Evolutionary conservation across 2,888 invertebrate species (phyloP).

Genomic region (Drymonia ruficornis): DNA sequence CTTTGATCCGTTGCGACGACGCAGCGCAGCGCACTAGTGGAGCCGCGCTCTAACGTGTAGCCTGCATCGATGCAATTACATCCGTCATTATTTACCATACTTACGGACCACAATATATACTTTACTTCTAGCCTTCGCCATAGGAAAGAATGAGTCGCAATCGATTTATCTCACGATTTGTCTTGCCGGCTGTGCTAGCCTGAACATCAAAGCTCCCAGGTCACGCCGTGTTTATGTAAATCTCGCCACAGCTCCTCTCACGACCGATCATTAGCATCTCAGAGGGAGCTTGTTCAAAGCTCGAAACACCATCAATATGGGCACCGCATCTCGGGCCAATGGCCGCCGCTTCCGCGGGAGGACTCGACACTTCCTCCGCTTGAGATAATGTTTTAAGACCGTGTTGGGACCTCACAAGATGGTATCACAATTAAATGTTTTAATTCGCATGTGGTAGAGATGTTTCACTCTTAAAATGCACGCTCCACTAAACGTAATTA

Average conservation of each 20-base stretch:
- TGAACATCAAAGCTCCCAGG: constrained; percentile 26
- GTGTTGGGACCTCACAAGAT: constrained; percentile 1
- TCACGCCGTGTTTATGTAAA: constrained; percentile 44
- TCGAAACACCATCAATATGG: constrained; percentile 64
- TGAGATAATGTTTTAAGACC: constrained; percentile 32
- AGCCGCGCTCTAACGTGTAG: too few relatives aligned
- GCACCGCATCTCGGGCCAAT: constrained; percentile 58
- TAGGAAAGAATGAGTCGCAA: too few relatives aligned
- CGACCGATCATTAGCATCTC: constrained; percentile 58
- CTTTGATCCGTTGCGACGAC: too few relatives aligned
- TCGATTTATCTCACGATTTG: too few relatives aligned
- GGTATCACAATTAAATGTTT: neutral
- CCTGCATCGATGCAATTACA: too few relatives aligned
- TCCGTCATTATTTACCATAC: too few relatives aligned
- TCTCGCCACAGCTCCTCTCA: constrained; percentile 41
- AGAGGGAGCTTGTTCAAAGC: constrained; percentile 25
- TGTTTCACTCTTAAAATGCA: neutral
- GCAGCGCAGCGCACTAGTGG: too few relatives aligned
- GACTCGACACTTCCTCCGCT: constrained; percentile 66
- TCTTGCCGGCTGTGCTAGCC: too few relatives aligned
- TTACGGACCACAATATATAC: too few relatives aligned
- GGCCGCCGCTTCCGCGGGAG: constrained; percentile 70
- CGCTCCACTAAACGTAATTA: too few relatives aligned
- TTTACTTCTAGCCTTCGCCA: too few relatives aligned
- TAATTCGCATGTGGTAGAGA: neutral